Evolutionary conservation across 2,113 vertebrate genomes (phyloP).

Genomic region (Dolichallabes microphthalmus): DNA sequence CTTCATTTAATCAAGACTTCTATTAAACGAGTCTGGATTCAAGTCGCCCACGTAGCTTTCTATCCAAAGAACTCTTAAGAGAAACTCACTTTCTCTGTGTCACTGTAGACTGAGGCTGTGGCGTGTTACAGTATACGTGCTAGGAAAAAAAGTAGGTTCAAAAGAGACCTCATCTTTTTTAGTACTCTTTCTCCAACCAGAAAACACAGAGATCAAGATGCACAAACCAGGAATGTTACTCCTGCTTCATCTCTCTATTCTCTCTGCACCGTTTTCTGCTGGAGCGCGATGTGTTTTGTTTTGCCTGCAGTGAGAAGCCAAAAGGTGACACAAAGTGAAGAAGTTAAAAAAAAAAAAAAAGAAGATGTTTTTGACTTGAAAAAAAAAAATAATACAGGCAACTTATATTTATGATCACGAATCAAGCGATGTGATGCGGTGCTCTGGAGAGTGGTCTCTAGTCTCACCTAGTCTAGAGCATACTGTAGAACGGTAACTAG

Average conservation of each 20-base stretch:
- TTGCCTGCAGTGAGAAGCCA: conserved; percentile 68
- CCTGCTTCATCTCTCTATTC: conserved; percentile 66
- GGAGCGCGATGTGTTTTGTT: conserved; percentile 53
- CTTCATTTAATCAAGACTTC: conserved; percentile 31
- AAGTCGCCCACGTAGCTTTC: conserved; percentile 39
- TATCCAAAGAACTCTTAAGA: conserved; percentile 28
- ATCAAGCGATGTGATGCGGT: conserved; percentile 60
- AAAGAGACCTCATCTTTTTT: conserved; percentile 58
- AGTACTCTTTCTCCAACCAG: conserved; percentile 51
- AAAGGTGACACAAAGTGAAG: conserved; percentile 66
- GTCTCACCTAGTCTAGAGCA: too few species aligned
- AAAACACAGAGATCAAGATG: conserved; percentile 61
- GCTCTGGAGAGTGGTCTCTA: conserved; percentile 51
- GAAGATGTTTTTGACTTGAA: conserved; percentile 55
- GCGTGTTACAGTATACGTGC: conserved; percentile 29
- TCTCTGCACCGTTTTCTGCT: conserved; percentile 51
- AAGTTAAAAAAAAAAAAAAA: conserved; percentile 47
- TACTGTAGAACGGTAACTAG: background rate
- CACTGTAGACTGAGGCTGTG: conserved; percentile 28
- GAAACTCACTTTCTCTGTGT: conserved; percentile 36
- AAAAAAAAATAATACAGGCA: conserved; percentile 61
- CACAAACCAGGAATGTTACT: conserved; percentile 64
- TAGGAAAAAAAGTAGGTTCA: conserved; percentile 62
- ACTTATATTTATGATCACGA: conserved; percentile 65
- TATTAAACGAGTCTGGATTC: conserved; percentile 32